Conservation (phyloP, 2,113 vertebrate genomes). For the Carassius carassius region DNA sequence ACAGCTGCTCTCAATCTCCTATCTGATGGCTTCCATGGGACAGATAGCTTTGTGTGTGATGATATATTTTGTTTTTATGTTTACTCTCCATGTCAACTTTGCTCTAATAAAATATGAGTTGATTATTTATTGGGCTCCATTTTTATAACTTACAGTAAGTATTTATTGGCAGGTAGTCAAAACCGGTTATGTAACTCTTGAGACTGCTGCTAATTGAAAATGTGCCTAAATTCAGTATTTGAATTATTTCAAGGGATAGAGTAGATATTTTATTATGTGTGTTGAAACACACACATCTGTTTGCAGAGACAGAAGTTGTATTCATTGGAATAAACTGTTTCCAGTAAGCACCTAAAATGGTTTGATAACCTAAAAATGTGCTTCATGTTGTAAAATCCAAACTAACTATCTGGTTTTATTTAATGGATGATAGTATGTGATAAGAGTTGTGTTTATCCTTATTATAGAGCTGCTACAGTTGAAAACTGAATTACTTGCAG, state of each 20-base stretch:
- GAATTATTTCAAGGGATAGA: background rate
- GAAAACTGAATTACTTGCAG: background rate
- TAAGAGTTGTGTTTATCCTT: background rate
- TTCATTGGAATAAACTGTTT: background rate
- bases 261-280: background rate
- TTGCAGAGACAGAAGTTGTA: background rate
- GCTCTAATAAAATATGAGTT: background rate
- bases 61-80: background rate
- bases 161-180: background rate
- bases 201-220: background rate
- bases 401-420: background rate
- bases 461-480: background rate
- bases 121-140: background rate
- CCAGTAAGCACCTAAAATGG: background rate
- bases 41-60: background rate
- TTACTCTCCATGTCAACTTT: background rate
- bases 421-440: background rate
- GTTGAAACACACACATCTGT: background rate
- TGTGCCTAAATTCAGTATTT: background rate
- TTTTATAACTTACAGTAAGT: background rate
- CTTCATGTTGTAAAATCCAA: background rate
- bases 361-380: background rate
- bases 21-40: background rate
- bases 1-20: conserved; percentile 6
- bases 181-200: background rate